Evolutionary conservation across 2,888 invertebrate species (phyloP).

Genomic region (Drosophila fulvimacula): DNA sequence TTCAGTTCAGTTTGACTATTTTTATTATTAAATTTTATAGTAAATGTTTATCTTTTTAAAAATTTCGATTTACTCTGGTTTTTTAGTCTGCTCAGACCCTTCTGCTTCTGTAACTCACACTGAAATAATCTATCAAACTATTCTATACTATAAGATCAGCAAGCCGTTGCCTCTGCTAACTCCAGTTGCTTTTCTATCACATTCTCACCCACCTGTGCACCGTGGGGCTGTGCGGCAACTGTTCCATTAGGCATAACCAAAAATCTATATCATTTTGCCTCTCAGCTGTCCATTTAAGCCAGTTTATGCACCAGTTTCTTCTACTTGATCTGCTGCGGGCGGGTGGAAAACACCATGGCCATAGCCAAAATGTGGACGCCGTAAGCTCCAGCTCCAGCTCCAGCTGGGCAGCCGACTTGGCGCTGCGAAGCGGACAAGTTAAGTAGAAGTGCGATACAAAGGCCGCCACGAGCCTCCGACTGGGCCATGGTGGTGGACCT

Average conservation of each 20-base stretch:
- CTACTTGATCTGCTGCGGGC: neutral
- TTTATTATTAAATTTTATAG: too few species aligned
- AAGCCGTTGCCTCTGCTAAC: neutral
- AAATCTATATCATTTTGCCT: constrained; percentile 32
- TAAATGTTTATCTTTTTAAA: too few species aligned
- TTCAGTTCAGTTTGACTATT: too few species aligned
- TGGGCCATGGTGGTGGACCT: constrained; percentile 1
- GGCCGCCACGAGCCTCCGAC: constrained; percentile 57
- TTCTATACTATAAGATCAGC: too few species aligned
- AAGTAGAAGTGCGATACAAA: constrained; percentile 58
- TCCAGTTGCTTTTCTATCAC: neutral
- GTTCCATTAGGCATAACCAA: constrained; percentile 31
- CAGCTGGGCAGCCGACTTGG: constrained; percentile 50
- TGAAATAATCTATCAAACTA: too few species aligned
- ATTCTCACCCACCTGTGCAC: constrained; percentile 21
- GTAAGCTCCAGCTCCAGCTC: constrained; percentile 39
- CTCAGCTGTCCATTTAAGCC: constrained; percentile 66
- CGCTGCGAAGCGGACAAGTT: constrained; percentile 44
- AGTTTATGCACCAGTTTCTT: constrained; percentile 64
- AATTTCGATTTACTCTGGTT: too few species aligned
- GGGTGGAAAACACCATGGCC: constrained; percentile 13
- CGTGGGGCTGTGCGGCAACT: constrained; percentile 11
- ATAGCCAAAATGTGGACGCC: constrained; percentile 39
- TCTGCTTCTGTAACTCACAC: too few species aligned
- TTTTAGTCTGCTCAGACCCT: too few species aligned